phyloP scores from a whole-genome alignment of 1,140 invertebrate species.

The Micrasema minimum region DNA sequence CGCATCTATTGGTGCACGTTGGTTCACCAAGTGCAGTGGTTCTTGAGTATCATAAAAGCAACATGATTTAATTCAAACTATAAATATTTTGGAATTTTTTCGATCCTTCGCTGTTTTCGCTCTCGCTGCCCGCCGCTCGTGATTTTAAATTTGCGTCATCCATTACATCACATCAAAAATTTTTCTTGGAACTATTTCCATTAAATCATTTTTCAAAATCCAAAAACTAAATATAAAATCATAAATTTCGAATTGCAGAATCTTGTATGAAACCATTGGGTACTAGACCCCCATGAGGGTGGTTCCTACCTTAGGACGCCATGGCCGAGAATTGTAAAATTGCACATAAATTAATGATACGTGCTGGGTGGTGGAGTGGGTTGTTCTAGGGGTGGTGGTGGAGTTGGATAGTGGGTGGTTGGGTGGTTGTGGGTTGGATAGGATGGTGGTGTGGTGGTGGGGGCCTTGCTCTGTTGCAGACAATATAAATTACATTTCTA shows the following conservation, averaged over 20 bases:
- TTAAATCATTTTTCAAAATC: no score
- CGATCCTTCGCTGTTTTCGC: no score
- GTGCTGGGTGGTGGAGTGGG: conserved; percentile 57
- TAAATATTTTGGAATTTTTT: no score
- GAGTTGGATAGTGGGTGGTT: conserved; percentile 13
- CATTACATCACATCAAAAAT: no score
- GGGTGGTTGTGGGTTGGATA: conserved; percentile 42
- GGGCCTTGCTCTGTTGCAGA: conserved; percentile 67
- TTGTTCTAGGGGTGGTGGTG: conserved; percentile 56
- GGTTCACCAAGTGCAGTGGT: no score
- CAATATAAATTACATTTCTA: conserved; percentile 70
- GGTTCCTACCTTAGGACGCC: conserved; percentile 66
- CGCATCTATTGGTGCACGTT: no score
- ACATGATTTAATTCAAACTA: no score
- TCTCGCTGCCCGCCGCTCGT: no score
- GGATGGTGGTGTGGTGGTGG: not conserved
- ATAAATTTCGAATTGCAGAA: conserved; percentile 25
- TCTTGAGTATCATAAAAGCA: no score
- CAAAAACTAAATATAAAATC: not conserved
- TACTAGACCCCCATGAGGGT: conserved; percentile 1
- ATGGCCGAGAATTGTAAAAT: conserved; percentile 71
- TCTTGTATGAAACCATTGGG: conserved; percentile 35
- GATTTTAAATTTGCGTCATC: no score
- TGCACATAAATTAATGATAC: conserved; percentile 71
- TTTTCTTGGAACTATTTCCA: no score